Conservation (phyloP, 2,888 invertebrate genomes). For the Clitarchus hookeri region DNA sequence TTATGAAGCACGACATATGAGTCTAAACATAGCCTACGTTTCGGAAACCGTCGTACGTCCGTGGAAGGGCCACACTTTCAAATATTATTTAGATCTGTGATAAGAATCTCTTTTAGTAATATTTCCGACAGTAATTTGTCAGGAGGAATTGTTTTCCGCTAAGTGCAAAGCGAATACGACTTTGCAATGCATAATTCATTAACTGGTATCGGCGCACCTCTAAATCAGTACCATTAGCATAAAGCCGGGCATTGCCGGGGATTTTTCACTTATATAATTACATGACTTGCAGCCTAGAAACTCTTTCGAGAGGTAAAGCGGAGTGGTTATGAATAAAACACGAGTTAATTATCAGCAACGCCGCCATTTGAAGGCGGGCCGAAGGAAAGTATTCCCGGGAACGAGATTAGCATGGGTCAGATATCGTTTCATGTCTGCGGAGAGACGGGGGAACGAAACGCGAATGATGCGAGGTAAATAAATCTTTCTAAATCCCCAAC, state of each 20-base stretch:
- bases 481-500: background rate
- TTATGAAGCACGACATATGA: too few species aligned
- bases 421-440: background rate
- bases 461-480: background rate
- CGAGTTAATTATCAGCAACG: background rate
- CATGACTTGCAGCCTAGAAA: background rate
- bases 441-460: background rate
- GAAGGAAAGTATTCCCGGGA: background rate
- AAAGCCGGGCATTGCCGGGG: background rate
- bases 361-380: background rate
- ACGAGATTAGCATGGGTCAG: background rate
- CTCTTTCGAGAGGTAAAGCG: background rate
- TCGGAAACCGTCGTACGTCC: too few species aligned
- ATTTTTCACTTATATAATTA: background rate
- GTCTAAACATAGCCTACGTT: too few species aligned
- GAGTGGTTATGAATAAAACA: constrained; percentile 14
- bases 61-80: too few species aligned
- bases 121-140: too few species aligned
- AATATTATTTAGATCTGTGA: too few species aligned
- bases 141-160: too few species aligned
- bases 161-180: too few species aligned
- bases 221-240: background rate
- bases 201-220: background rate
- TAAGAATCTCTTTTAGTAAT: too few species aligned
- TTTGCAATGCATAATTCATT: background rate